Evolutionary conservation across 2,797 vertebrate genomes (phyloP), one percentile per base, ranked within the genome.

Genomic region (Otus scops): DNA sequence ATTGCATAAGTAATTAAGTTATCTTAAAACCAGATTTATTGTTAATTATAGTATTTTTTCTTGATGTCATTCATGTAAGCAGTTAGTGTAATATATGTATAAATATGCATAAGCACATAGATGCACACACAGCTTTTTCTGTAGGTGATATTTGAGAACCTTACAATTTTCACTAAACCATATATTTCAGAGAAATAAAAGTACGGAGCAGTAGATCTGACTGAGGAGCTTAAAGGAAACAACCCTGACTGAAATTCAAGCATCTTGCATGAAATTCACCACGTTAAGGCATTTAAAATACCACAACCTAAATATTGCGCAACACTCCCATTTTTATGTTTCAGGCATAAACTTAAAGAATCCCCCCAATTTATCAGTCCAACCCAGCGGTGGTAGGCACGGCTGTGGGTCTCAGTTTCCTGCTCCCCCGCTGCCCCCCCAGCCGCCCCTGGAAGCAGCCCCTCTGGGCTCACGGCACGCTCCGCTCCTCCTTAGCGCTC

Each of bases 41-140:
- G 74, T 68, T 69, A 89, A 95, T 85, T 30, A 71, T 5, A 60
- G 34, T 27, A 75, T 28, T 19, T 89, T 85, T 82, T 82, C 22
- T 36, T 45, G 21, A 54, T 67, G 51, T 22, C 71, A 28, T 57
- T 85, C 4, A 2, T 36, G 18, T n/a, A 54, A 89, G 27, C 27
- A 76, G n/a, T 36, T 4, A 27, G 39, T 15, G 18, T 15, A 61
- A 81, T n/a, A 15, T 1, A 22, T 20, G 7, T 34, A 67, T 45
- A 59, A 68, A 64, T 39, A 71, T 3, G 3, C 43, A 45, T 41
- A 56, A 77, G 26, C 11, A 45, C 23, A 28, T 4, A 27, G 27
- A 11, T 74, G n/a, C 23, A 60, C 2, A 11, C 24, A 60, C n/a
- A 43, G 41, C 43, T 87, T 73, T 50, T 61, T 51, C 85, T 76